These are phyloP conservation scores for Spilosoma lubricipeda DNA, from an alignment of 2,888 invertebrate species.

Conservation along the genomic window DNA sequence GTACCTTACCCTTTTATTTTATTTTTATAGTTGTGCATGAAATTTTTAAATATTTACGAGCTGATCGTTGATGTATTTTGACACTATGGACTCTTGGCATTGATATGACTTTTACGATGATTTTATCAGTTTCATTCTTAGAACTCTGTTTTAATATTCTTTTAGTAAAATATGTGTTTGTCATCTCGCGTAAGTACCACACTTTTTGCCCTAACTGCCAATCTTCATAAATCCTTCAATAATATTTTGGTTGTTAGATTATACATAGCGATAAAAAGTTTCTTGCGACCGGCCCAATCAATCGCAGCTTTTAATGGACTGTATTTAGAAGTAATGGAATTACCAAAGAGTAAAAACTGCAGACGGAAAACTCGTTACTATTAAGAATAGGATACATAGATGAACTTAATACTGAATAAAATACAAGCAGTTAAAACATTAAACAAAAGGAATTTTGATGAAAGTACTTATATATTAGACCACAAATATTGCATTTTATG, in stretches of 20 bases:
- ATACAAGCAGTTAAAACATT: neutral
- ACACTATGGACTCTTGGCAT: neutral
- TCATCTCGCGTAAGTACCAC: constrained; percentile 39
- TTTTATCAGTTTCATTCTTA: neutral
- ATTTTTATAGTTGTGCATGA: neutral
- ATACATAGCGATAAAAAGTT: constrained; percentile 66
- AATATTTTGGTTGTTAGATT: constrained; percentile 72
- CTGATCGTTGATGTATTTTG: neutral
- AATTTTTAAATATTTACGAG: neutral
- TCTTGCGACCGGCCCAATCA: constrained; percentile 69
- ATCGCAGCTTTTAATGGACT: constrained; percentile 73
- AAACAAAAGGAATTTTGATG: neutral
- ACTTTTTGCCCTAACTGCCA: constrained; percentile 62
- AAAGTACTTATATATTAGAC: neutral
- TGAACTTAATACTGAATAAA: neutral
- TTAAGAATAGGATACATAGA: neutral
- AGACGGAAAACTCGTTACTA: constrained; percentile 28
- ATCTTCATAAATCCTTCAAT: constrained; percentile 67
- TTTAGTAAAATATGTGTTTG: constrained; percentile 16
- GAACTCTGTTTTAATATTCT: neutral
- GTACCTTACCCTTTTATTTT: neutral
- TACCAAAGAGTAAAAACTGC: constrained; percentile 57
- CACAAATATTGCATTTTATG: neutral
- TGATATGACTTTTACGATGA: neutral
- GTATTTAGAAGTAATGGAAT: constrained; percentile 75